These are phyloP conservation scores for Channa maculata DNA, from an alignment of 2,113 vertebrate genomes.

Conservation along the genomic window DNA sequence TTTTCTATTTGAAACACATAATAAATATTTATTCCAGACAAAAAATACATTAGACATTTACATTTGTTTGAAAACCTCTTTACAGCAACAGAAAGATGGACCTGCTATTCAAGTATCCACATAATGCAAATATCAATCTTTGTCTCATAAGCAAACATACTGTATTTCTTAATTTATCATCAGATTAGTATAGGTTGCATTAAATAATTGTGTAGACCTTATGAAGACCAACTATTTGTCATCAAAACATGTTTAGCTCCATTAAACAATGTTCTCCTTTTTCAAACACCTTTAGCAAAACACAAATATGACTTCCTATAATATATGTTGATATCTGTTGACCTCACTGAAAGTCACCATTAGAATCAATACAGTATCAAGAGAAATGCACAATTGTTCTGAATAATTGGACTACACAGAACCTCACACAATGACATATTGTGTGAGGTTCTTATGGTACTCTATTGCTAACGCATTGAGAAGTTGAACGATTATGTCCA, in stretches of 20 bases:
- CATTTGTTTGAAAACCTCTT: constrained; percentile 73
- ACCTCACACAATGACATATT: too few species aligned
- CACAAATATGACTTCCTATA: too few species aligned
- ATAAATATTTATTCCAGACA: constrained; percentile 83
- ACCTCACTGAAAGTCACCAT: background rate
- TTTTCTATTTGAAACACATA: constrained; percentile 75
- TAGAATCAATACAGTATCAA: background rate
- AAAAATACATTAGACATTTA: constrained; percentile 73
- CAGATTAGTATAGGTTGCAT: constrained; percentile 18
- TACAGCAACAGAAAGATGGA: constrained; percentile 66
- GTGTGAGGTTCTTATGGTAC: too few species aligned
- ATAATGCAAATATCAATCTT: constrained; percentile 43
- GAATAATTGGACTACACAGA: background rate
- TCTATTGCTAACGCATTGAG: background rate
- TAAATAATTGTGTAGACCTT: constrained; percentile 11
- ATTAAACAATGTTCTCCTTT: background rate
- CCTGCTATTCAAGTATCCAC: constrained; percentile 68
- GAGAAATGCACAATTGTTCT: background rate
- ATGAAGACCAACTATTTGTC: constrained; percentile 11
- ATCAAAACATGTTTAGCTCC: constrained; percentile 4
- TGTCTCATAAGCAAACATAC: constrained; percentile 29
- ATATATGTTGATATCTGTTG: too few species aligned
- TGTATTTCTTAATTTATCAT: constrained; percentile 53
- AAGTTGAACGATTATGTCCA: background rate
- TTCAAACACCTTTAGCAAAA: background rate